phyloP scores from a whole-genome alignment of 2,113 vertebrate genomes.

The Pelecanus crispus region DNA sequence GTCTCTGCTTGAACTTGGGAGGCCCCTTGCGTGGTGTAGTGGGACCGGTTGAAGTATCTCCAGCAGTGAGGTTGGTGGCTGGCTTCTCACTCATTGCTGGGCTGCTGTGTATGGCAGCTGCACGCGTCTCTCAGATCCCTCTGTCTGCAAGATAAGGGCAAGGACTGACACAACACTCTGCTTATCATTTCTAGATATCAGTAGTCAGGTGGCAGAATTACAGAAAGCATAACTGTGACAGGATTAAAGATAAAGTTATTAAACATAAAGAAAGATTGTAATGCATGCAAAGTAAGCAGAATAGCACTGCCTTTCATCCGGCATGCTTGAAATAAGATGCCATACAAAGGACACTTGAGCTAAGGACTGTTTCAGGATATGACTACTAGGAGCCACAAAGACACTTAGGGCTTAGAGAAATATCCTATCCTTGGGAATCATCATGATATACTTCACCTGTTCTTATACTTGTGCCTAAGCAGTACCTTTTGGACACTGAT shows the following conservation, averaged over 20 bases:
- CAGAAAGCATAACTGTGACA: not conserved
- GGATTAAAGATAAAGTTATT: not conserved
- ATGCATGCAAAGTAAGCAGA: not conserved
- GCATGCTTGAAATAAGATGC: not conserved
- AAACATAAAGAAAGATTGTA: not conserved
- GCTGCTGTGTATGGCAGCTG: not conserved
- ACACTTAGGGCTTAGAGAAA: not conserved
- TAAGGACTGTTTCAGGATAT: not conserved
- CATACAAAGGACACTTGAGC: not conserved
- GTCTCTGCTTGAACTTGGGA: conserved; percentile 97
- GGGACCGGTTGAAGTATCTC: conserved; percentile 70
- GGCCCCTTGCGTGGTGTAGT: conserved; percentile 93
- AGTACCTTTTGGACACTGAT: not conserved
- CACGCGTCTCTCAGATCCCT: not conserved
- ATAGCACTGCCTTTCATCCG: not conserved
- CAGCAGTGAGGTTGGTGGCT: conserved; percentile 6
- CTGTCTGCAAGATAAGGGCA: conserved; percentile 40
- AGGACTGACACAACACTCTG: not conserved
- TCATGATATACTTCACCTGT: not conserved
- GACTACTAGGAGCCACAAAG: not conserved
- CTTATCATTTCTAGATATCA: not conserved
- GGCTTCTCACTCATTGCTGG: conserved; percentile 65
- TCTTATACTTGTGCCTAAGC: not conserved
- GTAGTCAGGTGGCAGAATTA: not conserved
- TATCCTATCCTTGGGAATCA: not conserved